Evolutionary conservation across 1,140 invertebrate species (phyloP), one percentile per base, ranked within the genome.

Genomic region (Diplogasteroides magnus): DNA sequence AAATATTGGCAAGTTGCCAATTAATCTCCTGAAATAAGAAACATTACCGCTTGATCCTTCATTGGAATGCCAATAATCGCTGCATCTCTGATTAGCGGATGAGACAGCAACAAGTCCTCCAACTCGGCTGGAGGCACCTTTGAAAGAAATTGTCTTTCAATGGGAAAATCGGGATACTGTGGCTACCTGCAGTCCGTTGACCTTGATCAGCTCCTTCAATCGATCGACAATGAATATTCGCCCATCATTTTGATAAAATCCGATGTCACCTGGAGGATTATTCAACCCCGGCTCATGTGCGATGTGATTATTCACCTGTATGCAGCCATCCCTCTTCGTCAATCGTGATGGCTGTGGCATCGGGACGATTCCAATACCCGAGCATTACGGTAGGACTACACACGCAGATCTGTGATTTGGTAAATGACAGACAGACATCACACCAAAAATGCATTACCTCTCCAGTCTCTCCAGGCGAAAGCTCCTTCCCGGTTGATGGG

Each of bases 131-230:
- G 37, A 19, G 37, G 37, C 6, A 48, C 37, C 37, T 48, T 48
- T 6, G 37, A 11, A 48, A 48, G n/a, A n/a, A n/a, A 48, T 48
- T 48, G 19, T 11, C 6, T 48, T 6, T 48, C 19, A 11, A 6
- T 48, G 37, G 6, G 6, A 6, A 11, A 6, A 11, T 48, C 19
- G 37, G 19, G 6, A 48, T 19, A 19, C 6, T 48, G 6, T 48
- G 6, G 37, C 6, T 48, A 80, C 89, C 87, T 92, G 91, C 77
- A 90, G 89, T 73, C 90, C 91, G 85, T 91, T 91, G 59, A 91
- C 90, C 86, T 94, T 94, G 69, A 94, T 93, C 19, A 94, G 86
- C 80, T 94, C 91, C 78, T 93, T 94, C 61, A 93, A 77, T 71
- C 92, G 86, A 76, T 93, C 92, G 0, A 90, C 89, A 64, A 94